Evolutionary conservation across 1,140 invertebrate genomes (phyloP), one percentile per base, ranked within the genome.

Genomic region (Drosophila pandora): DNA sequence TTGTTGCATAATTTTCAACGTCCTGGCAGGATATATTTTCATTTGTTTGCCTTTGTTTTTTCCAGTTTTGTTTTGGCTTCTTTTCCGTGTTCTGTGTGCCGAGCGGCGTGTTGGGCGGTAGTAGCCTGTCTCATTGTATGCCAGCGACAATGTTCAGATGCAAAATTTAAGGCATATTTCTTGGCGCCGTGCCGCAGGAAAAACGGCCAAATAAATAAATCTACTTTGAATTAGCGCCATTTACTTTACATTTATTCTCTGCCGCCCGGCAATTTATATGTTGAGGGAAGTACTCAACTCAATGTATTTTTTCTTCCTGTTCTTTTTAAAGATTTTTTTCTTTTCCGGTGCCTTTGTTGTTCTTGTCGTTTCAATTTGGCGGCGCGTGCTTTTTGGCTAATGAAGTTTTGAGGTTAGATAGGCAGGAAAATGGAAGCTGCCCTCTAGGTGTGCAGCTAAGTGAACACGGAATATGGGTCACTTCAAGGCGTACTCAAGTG

Each of bases 211-310:
- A 87, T 87, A 87, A 88, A 87, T 87, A 87, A 87, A 87, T 87
- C 82, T 87, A 83, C 82, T 87, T 87, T 87, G 83, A 87, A 87
- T 87, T 87, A 87, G 82, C 82, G 79, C 83, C 83, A 88, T 87
- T 87, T 88, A 87, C 83, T 85, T 85, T 87, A 82, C 82, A 85
- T 87, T 85, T 87, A 85, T 85, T 88, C 68, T 82, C 63, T 65
- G 83, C 82, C 70, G 59, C 82, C 74, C 64, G 78, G 69, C 64
- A 85, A 85, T 85, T 85, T 85, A 85, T 88, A 68, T 17, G 13
- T 21, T 13, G 41, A 9, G 41, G 41, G n/a, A 43, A 21, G 74
- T 65, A 37, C 47, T 62, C 71, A 58, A 53, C 65, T 50, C 56
- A 50, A 39, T 53, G 63, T 43, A 23, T 45, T n/a, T 34, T 10